phyloP scores from a whole-genome alignment of 2,888 invertebrate genomes.

The Coremacera marginata region DNA sequence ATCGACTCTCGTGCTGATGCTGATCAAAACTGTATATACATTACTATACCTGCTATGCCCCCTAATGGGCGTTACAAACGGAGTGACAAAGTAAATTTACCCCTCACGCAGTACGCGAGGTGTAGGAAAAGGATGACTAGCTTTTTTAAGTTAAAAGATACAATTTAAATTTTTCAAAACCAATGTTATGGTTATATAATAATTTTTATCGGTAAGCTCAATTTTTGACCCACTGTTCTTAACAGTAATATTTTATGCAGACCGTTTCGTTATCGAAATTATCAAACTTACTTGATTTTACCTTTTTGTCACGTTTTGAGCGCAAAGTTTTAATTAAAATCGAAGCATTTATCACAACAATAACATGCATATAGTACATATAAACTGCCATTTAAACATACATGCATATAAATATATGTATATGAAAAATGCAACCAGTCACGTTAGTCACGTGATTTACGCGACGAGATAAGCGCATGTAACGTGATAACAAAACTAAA shows the following conservation, averaged over 20 bases:
- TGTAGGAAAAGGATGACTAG: too few relatives aligned
- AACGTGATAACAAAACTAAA: neutral
- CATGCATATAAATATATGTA: neutral
- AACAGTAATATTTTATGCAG: neutral
- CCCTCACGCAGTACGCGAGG: too few relatives aligned
- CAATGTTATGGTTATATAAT: too few relatives aligned
- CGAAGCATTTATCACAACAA: neutral
- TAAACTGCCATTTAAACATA: too few relatives aligned
- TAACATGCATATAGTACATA: neutral
- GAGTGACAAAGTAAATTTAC: too few relatives aligned
- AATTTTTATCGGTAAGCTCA: too few relatives aligned
- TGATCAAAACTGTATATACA: too few relatives aligned
- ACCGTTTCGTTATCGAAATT: neutral
- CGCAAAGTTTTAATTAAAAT: constrained; percentile 18
- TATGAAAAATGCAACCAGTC: neutral
- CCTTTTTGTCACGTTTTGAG: constrained; percentile 14
- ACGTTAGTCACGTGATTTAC: neutral
- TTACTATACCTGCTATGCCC: too few relatives aligned
- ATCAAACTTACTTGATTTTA: neutral
- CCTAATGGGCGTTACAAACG: too few relatives aligned
- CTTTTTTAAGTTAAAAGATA: too few relatives aligned
- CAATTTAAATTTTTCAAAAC: too few relatives aligned
- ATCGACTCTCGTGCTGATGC: too few relatives aligned
- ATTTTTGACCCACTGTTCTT: neutral
- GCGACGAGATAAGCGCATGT: neutral